Base-by-base conservation (phyloP, 2,797 vertebrate species). In the Acomys russatus region DNA sequence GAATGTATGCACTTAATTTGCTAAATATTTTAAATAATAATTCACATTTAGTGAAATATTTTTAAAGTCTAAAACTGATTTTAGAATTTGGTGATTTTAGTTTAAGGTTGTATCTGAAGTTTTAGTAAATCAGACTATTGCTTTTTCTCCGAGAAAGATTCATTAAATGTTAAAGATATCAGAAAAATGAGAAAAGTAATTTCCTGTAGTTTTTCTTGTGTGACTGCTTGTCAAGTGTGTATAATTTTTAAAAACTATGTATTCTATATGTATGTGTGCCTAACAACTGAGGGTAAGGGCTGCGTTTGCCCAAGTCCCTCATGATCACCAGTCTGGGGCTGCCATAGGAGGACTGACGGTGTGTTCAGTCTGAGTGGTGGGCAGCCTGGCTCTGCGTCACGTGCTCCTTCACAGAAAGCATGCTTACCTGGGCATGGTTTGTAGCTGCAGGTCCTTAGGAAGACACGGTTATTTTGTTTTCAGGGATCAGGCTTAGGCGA, bases 1-100 rank as follows among this genome's bases (percentile, higher is more conserved):
- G 96, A 95, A 97, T 95, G 96, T 97, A 91, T 98, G 97, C 96
- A 97, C 95, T 97, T 97, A 87, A 95, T 96, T 96, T 97, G 91
- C 88, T 77, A 83, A 94, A 94, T 96, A 96, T 93, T 97, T 97
- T 94, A 89, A 93, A 63, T 96, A 96, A 66, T 92, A 91, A 73
- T 95, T 97, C 49, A 95, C 28, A 28, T 93, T 78, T 90, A 90
- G 92, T 96, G 78, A 97, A 92, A 92, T 86, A 25, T 22, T 96
- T 85, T 95, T 88, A 88, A 25, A 97, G 56, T 94, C 91, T 97
- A 91, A 97, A 97, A 92, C 64, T 95, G 78, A 84, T 95, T 95
- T 97, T 96, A 74, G 95, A 92, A 92, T 95, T 93, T 95, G 77
- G 49, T 96, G 87, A 71, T 68, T 94, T 97, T 56, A 35, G 28